phyloP scores from a whole-genome alignment of 2,113 vertebrate species.

The Dermatemys mawii region DNA sequence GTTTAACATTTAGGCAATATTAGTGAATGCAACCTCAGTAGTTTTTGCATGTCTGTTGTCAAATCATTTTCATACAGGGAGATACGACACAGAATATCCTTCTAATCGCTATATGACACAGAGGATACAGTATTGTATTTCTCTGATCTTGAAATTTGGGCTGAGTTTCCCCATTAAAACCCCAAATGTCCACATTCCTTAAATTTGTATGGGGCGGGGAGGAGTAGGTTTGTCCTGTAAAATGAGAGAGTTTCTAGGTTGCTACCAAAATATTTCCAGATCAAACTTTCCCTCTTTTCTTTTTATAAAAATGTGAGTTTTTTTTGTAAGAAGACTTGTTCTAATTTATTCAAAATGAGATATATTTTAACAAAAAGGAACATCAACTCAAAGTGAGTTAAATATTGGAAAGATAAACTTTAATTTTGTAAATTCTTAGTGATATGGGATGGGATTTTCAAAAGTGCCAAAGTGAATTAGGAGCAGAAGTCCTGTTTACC shows the following conservation, averaged over 20 bases:
- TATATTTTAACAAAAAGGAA: background rate
- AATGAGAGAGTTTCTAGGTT: background rate
- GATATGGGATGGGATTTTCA: slow-evolving; percentile 41
- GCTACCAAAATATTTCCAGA: slow-evolving; percentile 1
- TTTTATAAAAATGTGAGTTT: slow-evolving; percentile 38
- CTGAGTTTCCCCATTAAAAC: background rate
- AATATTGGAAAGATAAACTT: slow-evolving; percentile 30
- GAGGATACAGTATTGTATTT: background rate
- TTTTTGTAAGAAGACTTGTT: background rate
- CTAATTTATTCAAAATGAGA: background rate
- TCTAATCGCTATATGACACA: background rate
- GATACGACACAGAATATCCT: background rate
- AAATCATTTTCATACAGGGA: background rate
- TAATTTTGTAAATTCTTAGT: slow-evolving; percentile 10
- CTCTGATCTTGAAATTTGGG: background rate
- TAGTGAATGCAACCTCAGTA: background rate
- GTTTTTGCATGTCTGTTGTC: background rate
- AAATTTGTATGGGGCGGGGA: background rate
- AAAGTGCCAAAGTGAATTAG: slow-evolving; percentile 27
- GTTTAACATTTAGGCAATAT: background rate
- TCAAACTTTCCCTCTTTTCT: background rate
- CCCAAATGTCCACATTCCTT: background rate
- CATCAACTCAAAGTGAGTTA: background rate
- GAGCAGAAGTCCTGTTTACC: slow-evolving; percentile 29
- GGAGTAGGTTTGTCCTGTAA: background rate